phyloP scores from a whole-genome alignment of 2,888 invertebrate species.

The Sinotaia quadrata region DNA sequence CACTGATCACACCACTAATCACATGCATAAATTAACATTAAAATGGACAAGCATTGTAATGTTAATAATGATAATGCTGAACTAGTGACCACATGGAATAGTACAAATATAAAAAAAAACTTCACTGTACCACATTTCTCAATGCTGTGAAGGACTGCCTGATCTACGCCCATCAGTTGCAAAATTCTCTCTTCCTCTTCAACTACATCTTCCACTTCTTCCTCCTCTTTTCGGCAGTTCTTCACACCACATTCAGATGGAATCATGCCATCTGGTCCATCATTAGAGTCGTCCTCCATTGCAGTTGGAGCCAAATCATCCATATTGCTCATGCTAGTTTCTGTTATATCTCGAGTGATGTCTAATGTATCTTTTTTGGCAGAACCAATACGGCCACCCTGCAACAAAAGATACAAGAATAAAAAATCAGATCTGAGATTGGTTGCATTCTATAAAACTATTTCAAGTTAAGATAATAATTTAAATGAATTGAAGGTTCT shows the following conservation, averaged over 20 bases:
- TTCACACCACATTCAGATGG: conserved; percentile 36
- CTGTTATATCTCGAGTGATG: conserved; percentile 45
- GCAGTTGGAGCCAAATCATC: conserved; percentile 59
- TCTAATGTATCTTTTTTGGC: conserved; percentile 56
- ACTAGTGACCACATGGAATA: no score
- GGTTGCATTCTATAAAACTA: no score
- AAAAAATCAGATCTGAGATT: no score
- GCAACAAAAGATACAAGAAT: no score
- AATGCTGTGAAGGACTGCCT: conserved; percentile 92
- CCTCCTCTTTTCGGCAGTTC: conserved; percentile 72
- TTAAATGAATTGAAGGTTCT: no score
- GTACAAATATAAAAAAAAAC: no score
- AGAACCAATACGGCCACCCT: conserved; percentile 33
- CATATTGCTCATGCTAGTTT: conserved; percentile 54
- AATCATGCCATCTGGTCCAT: conserved; percentile 65
- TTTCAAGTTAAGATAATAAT: no score
- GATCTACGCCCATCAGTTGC: conserved; percentile 87
- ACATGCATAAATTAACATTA: no score
- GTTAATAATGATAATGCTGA: no score
- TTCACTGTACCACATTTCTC: conserved; percentile 91
- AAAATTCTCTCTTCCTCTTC: conserved; percentile 44
- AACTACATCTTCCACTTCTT: conserved; percentile 69
- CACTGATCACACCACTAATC: no score
- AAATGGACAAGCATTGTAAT: no score
- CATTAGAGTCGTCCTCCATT: conserved; percentile 73